Conservation (phyloP, 2,113 vertebrate species). For the Pedionomus torquatus region DNA sequence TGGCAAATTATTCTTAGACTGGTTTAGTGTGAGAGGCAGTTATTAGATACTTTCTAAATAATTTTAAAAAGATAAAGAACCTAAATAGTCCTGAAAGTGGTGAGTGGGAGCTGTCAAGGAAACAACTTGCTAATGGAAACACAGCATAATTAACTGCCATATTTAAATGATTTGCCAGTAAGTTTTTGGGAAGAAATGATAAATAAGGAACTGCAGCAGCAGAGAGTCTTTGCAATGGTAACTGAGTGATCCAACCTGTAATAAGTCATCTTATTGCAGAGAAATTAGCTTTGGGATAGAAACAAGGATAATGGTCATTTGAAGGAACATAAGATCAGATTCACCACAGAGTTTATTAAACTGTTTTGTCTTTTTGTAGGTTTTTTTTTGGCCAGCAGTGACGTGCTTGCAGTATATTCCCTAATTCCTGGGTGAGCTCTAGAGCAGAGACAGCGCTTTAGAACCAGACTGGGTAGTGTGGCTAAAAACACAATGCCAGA, state of each 20-base stretch:
- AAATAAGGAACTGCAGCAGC: neutral
- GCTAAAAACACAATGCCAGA: neutral
- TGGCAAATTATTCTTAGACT: constrained; percentile 7
- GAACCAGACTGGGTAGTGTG: neutral
- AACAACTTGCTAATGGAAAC: constrained; percentile 6
- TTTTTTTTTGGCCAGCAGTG: neutral
- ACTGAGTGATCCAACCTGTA: neutral
- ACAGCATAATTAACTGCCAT: neutral
- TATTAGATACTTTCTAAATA: constrained; percentile 20
- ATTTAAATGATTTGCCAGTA: neutral
- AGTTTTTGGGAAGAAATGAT: neutral
- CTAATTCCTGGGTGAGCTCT: neutral
- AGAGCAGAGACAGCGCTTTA: neutral
- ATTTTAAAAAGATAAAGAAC: constrained; percentile 12
- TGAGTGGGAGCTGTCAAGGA: constrained; percentile 54
- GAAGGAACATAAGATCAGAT: neutral
- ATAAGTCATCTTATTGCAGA: neutral
- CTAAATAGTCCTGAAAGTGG: constrained; percentile 7
- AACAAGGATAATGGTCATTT: neutral
- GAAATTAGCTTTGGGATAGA: neutral
- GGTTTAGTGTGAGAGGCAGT: neutral
- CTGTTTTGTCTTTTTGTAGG: neutral
- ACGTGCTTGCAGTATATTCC: neutral
- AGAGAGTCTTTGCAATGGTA: neutral
- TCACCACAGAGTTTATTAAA: neutral